Conservation (phyloP, 2,888 invertebrate species). For the Stenodema calcarata region DNA sequence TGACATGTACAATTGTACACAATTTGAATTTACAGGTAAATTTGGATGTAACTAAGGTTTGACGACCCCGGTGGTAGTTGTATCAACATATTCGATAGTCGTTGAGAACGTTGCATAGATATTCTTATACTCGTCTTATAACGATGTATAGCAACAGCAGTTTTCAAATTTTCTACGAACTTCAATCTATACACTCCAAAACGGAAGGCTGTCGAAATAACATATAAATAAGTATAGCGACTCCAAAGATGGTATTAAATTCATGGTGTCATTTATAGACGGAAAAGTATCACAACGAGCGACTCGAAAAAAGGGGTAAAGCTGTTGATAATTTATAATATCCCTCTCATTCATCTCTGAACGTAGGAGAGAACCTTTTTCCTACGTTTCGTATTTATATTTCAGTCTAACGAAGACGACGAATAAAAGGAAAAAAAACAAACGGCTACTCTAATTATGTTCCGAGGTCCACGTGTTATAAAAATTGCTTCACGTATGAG, state of each 20-base stretch:
- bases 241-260: background rate
- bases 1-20: too few relatives aligned
- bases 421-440: background rate
- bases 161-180: too few relatives aligned
- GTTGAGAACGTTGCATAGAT: too few relatives aligned
- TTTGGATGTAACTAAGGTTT: too few relatives aligned
- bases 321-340: constrained; percentile 1
- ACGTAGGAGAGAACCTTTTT: background rate
- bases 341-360: background rate
- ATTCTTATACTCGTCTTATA: too few relatives aligned
- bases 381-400: background rate
- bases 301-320: background rate
- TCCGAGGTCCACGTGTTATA: constrained; percentile 17
- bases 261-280: constrained; percentile 6
- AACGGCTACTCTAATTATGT: constrained; percentile 11
- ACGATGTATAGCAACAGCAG: too few relatives aligned
- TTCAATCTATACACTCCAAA: too few relatives aligned
- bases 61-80: too few relatives aligned
- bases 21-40: too few relatives aligned
- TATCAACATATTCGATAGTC: too few relatives aligned
- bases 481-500: background rate
- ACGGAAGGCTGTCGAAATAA: too few relatives aligned
- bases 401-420: background rate
- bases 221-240: too few relatives aligned
- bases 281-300: constrained; percentile 14